Conservation (phyloP, 2,888 invertebrate genomes). For the Habrosyne pyritoides region DNA sequence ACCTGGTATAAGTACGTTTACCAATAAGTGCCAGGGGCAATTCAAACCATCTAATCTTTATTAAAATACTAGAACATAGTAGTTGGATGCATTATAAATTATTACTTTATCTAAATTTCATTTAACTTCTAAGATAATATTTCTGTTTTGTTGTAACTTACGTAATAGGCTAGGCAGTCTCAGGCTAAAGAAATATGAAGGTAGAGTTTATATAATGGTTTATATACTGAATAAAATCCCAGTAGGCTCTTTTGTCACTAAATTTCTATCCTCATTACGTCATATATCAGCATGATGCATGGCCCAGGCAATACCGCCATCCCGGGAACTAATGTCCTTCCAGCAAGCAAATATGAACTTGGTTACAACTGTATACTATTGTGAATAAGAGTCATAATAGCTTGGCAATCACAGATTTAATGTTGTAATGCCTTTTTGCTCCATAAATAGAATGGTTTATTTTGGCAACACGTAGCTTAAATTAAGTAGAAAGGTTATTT, state of each 20-base stretch:
- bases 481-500: neutral
- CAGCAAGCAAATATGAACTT: constrained; percentile 6
- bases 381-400: neutral
- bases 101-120: too few species aligned
- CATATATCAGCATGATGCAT: constrained; percentile 55
- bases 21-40: too few species aligned
- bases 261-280: constrained; percentile 51
- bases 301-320: constrained; percentile 40
- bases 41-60: too few species aligned
- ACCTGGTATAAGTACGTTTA: too few species aligned
- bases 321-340: constrained; percentile 41
- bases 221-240: neutral
- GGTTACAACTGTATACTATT: neutral
- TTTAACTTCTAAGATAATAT: too few species aligned
- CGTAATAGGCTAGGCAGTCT: too few species aligned
- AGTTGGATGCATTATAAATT: too few species aligned
- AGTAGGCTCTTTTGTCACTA: constrained; percentile 36
- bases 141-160: too few species aligned
- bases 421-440: neutral
- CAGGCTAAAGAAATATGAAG: neutral
- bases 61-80: too few species aligned
- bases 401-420: neutral
- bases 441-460: neutral
- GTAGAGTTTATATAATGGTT: neutral
- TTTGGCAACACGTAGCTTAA: neutral